A percentile compares a stretch with the other conserved stretches of the same genome.
These are phyloP conservation scores for Drosophila ambigua DNA, from an alignment of 1,140 invertebrate species.

Conservation along the genomic window DNA sequence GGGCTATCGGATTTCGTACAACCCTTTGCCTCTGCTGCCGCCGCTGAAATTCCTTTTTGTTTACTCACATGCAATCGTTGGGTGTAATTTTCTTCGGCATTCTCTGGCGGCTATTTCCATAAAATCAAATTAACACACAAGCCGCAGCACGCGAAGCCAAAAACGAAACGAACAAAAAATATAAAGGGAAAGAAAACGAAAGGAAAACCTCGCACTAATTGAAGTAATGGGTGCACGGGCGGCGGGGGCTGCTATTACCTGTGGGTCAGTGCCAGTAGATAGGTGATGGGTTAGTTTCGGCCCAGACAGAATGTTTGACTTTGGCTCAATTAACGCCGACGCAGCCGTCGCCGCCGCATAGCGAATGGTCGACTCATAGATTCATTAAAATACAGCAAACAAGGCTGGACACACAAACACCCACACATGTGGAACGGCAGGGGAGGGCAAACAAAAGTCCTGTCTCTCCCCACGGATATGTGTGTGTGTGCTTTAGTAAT, in stretches of 20 bases:
- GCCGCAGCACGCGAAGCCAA: constrained; percentile 24
- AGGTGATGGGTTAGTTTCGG: constrained; percentile 28
- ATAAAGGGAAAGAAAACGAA: not conserved
- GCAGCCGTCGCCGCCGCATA: not conserved
- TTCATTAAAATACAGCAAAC: constrained; percentile 52
- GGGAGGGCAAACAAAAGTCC: constrained; percentile 44
- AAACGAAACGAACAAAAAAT: not conserved
- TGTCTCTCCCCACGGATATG: constrained; percentile 26
- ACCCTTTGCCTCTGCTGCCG: too few relatives aligned
- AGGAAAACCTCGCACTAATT: constrained; percentile 31
- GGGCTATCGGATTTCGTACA: too few relatives aligned
- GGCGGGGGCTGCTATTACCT: not conserved
- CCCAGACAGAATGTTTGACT: constrained; percentile 49
- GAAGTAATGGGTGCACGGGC: constrained; percentile 10
- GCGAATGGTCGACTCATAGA: constrained; percentile 48
- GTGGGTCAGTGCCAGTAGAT: not conserved
- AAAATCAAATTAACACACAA: constrained; percentile 64
- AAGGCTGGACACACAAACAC: constrained; percentile 31
- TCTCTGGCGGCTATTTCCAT: constrained; percentile 41
- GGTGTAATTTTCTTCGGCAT: not conserved
- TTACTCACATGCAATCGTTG: too few relatives aligned
- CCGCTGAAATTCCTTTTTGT: too few relatives aligned
- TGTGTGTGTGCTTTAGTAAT: constrained; percentile 62
- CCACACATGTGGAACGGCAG: constrained; percentile 7
- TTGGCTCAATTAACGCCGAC: constrained; percentile 45